Base-by-base conservation (phyloP, 1,140 invertebrate species). In the Procambarus clarkii region DNA sequence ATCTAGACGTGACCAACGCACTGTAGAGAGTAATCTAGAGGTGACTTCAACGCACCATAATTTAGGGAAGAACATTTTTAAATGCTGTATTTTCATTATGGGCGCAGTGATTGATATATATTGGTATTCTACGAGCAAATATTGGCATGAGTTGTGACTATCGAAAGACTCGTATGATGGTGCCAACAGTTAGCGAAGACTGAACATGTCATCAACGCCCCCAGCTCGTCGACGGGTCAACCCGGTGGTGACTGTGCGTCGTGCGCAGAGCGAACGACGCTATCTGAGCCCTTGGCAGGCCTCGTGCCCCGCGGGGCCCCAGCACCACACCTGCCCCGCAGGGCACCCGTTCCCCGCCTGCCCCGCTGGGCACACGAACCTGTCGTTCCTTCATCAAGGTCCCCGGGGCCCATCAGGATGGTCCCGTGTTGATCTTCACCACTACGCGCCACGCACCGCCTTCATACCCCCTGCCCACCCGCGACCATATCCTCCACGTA, bases 261-360 rank as follows among this genome's bases (percentile, higher is more conserved):
- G 89, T 44, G 89, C 89, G 60, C 89, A 91, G 82, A 91, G 89
- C 54, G 89, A 91, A 48, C 89, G 89, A n/a, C 89, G 89, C 1
- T 80, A 91, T 74, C 58, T 85, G 1, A 91, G 74, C 60, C 89
- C 89, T 1, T 91, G 89, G 89, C 89, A 91, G 44, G 64, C 48
- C 15, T 24, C 64, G 21, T 79, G 54, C 15, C 45, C 60, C 64
- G 15, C 18, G 45, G 44, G 60, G 58, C 45, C 60, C 34, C 64
- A 24, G n/a, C 24, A 24, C 50, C 4, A 21, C 45, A 54, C 44
- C 45, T 46, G 9, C 44, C 21, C 34, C 54, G 45, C 45, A 18
- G 15, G 80, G 8, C 34, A 18, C 45, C 84, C 74, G 21, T 54
- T 4, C 60, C 60, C 45, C 58, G n/a, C 78, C 60, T 34, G 24